Evolutionary conservation across 2,113 vertebrate species (phyloP), one percentile per base, ranked within the genome.

Genomic region (Kryptolebias marmoratus): DNA sequence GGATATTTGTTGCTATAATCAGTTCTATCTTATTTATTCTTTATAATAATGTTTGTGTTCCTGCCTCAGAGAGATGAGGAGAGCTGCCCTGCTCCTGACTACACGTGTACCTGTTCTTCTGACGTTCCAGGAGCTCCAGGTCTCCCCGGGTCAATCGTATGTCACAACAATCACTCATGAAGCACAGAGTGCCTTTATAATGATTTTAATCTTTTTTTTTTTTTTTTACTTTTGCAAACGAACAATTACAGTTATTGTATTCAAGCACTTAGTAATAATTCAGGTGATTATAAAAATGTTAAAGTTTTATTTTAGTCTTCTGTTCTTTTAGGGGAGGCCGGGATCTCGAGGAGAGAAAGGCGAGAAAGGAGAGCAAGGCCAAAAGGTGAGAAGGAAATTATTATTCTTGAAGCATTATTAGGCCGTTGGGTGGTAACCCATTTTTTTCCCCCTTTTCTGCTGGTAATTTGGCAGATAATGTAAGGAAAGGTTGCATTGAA

Each of bases 271-370:
- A 60, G 36, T 3, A 3, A 36, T 39, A 36, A 18, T 58, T 58
- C 31, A 4, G 16, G 16, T 18, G 56, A 36, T 36, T 36, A 28
- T 28, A 31, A 49, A 31, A 63, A 49, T 31, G 42, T 48, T 62
- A 36, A 11, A 32, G 2, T 12, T 50, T 13, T 0, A 31, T n/a
- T 0, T 30, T 53, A 70, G 12, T 5, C 47, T 10, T 45, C 22
- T 42, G 39, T 9, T 64, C 36, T 75, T 61, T 22, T 85, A 98
- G 97, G 97, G 97, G 49, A 95, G 85, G 64, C 96, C 97, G 0
- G 96, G 97, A 60, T 92, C 91, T 68, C 95, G 91, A 8, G 95
- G 96, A 16, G 90, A 93, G 5, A 96, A 95, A 79, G 97, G 96
- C 1, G 94, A 95, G 1, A 96, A 92, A 53, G 97, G 97, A 2